phyloP scores from a whole-genome alignment of 2,888 invertebrate species.

The Nomada flava region DNA sequence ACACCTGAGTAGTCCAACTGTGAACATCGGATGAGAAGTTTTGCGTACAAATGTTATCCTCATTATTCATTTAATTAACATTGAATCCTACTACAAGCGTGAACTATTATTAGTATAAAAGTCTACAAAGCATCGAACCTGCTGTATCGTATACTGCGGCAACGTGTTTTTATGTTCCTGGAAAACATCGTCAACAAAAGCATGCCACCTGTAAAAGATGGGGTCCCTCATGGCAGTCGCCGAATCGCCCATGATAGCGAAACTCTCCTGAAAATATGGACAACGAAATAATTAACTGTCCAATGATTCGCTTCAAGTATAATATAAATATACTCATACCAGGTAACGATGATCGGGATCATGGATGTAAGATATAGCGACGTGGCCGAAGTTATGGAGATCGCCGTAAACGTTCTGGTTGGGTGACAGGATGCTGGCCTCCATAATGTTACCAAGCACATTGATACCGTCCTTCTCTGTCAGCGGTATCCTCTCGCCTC shows the following conservation, averaged over 20 bases:
- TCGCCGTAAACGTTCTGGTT: constrained; percentile 91
- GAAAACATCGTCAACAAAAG: constrained; percentile 92
- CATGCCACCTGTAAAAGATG: constrained; percentile 94
- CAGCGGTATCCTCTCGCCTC: constrained; percentile 86
- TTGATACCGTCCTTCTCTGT: constrained; percentile 91
- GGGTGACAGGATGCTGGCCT: constrained; percentile 88
- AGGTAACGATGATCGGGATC: constrained; percentile 92
- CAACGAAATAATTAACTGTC: no score
- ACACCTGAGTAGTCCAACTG: constrained; percentile 89
- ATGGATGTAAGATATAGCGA: constrained; percentile 90
- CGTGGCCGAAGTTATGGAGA: constrained; percentile 93
- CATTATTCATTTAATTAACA: not conserved
- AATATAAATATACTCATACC: constrained; percentile 81
- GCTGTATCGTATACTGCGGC: constrained; percentile 87
- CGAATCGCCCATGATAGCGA: constrained; percentile 93
- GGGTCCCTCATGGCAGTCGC: constrained; percentile 95
- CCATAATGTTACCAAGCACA: constrained; percentile 91
- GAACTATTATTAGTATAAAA: not conserved
- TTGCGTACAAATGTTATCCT: not conserved
- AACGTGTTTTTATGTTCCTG: constrained; percentile 90
- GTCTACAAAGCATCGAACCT: constrained; percentile 83
- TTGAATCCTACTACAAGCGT: not conserved
- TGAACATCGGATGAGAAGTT: not conserved
- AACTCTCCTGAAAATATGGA: constrained; percentile 87
- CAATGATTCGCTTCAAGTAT: no score